These are phyloP conservation scores for Caiman crocodilus DNA, from an alignment of 2,797 vertebrate genomes.

Conservation along the genomic window DNA sequence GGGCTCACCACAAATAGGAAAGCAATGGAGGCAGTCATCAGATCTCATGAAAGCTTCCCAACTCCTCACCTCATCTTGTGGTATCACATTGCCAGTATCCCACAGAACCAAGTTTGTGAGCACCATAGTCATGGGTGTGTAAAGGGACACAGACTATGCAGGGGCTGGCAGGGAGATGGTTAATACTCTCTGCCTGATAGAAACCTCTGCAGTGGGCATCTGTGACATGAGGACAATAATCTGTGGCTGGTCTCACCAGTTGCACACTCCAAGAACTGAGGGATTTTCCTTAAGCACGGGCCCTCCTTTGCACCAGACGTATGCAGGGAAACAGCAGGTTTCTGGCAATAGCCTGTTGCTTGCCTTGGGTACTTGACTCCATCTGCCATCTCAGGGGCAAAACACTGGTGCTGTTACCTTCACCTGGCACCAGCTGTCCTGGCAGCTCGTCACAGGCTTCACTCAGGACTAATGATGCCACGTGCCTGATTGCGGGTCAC, in stretches of 20 bases:
- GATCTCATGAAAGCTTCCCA: neutral
- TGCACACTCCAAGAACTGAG: fast-evolving
- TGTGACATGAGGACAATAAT: neutral
- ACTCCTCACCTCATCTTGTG: neutral
- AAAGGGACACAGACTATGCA: neutral
- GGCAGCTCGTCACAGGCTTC: neutral
- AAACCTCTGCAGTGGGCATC: neutral
- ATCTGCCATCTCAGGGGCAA: neutral
- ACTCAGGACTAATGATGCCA: neutral
- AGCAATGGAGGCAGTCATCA: fast-evolving
- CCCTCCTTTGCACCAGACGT: neutral
- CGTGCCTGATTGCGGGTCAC: fast-evolving
- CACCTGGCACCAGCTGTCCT: neutral
- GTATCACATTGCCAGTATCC: neutral
- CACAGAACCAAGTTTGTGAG: neutral
- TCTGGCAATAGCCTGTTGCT: neutral
- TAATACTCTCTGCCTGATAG: neutral
- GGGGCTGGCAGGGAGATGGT: neutral
- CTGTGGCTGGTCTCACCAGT: fast-evolving
- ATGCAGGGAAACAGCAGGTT: neutral
- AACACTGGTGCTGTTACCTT: fast-evolving
- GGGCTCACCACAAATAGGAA: neutral
- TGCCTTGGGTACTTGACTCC: neutral
- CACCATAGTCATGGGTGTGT: fast-evolving
- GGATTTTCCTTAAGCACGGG: neutral